phyloP scores from a whole-genome alignment of 2,888 invertebrate species.

The Lydus trimaculatus region DNA sequence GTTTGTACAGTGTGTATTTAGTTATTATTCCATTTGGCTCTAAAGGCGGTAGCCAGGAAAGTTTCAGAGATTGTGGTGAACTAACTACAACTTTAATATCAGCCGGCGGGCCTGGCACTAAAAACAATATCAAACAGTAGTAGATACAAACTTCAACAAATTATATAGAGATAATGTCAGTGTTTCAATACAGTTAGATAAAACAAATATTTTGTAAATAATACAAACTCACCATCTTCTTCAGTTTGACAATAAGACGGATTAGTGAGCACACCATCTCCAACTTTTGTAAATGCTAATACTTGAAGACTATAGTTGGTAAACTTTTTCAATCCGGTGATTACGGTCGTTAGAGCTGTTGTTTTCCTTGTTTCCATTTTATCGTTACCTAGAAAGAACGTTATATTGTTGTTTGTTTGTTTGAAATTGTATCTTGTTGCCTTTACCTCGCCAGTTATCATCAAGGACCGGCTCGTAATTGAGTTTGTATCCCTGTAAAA shows the following conservation, averaged over 20 bases:
- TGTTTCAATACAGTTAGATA: neutral
- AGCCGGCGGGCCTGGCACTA: slow-evolving; percentile 80
- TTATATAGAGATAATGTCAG: neutral
- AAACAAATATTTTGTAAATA: neutral
- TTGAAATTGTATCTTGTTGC: neutral
- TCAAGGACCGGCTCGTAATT: slow-evolving; percentile 72
- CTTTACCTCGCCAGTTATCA: slow-evolving; percentile 62
- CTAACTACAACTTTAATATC: slow-evolving; percentile 82
- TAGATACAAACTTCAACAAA: slow-evolving; percentile 18
- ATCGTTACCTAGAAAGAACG: slow-evolving; percentile 57
- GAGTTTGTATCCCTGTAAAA: slow-evolving; percentile 78
- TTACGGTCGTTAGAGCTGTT: slow-evolving; percentile 72
- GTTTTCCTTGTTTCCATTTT: slow-evolving; percentile 71
- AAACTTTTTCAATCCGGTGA: slow-evolving; percentile 75
- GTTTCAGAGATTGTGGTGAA: slow-evolving; percentile 75
- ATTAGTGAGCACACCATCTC: slow-evolving; percentile 74
- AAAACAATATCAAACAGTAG: slow-evolving; percentile 27
- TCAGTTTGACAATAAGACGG: slow-evolving; percentile 78
- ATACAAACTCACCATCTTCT: slow-evolving; percentile 70
- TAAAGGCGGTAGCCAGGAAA: slow-evolving; percentile 79
- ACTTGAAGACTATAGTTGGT: slow-evolving; percentile 86
- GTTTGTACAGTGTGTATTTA: slow-evolving; percentile 76
- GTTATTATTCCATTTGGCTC: slow-evolving; percentile 80
- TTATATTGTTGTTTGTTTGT: neutral
- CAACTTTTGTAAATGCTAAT: slow-evolving; percentile 78